These are phyloP conservation scores for Torymus auratus DNA, from an alignment of 2,888 invertebrate genomes.

Conservation along the genomic window DNA sequence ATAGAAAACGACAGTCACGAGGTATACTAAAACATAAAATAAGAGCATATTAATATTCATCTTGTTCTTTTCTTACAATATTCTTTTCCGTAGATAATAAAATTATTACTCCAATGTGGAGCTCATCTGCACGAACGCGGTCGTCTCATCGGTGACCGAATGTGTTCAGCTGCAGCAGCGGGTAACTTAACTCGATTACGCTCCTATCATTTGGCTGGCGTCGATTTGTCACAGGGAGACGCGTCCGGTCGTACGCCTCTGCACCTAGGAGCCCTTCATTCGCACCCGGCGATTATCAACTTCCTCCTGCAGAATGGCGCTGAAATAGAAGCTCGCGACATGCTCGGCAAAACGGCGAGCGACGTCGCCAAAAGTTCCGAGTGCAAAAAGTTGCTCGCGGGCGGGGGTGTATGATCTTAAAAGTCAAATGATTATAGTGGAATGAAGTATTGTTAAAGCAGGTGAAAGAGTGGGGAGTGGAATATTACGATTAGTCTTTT, in stretches of 20 bases:
- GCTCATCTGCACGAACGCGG: conserved; percentile 83
- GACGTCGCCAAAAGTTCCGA: conserved; percentile 77
- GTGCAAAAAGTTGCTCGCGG: not conserved
- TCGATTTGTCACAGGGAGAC: conserved; percentile 81
- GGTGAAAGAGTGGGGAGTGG: no score
- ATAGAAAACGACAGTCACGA: conserved; percentile 81
- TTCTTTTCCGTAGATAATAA: conserved; percentile 77
- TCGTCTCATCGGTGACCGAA: conserved; percentile 81
- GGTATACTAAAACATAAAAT: conserved; percentile 63
- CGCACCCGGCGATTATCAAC: conserved; percentile 77
- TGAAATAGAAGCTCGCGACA: conserved; percentile 76
- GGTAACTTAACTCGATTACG: conserved; percentile 80
- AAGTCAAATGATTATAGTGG: no score
- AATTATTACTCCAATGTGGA: conserved; percentile 84
- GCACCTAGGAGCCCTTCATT: conserved; percentile 83
- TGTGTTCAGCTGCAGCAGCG: conserved; percentile 82
- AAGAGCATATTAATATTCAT: conserved; percentile 8
- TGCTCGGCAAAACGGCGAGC: conserved; percentile 79
- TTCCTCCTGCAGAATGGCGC: conserved; percentile 79
- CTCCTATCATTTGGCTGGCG: conserved; percentile 83
- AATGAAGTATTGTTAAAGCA: no score
- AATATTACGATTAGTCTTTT: no score
- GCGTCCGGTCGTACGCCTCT: conserved; percentile 83
- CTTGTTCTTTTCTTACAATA: not conserved
- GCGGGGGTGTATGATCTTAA: not conserved